Percentiles rank a stretch among this genome's conserved stretches.
phyloP scores from a whole-genome alignment of 2,113 vertebrate genomes.

The Zosterops borbonicus region DNA sequence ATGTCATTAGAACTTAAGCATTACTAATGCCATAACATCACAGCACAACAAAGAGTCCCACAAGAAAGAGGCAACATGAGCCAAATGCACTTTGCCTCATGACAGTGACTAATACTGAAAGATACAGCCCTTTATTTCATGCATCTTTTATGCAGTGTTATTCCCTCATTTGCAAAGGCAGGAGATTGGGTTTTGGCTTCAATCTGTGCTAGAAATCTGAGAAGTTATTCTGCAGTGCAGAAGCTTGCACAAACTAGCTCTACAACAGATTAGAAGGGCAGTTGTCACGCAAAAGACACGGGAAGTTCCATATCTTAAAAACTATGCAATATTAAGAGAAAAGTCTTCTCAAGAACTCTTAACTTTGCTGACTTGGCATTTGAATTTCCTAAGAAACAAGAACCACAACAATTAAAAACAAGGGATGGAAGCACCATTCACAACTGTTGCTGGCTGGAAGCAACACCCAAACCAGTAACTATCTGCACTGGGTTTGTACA shows the following conservation, averaged over 20 bases:
- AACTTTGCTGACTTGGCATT: not conserved
- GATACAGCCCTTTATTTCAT: not conserved
- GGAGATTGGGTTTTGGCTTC: not conserved
- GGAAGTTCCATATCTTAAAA: not conserved
- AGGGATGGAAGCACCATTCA: not conserved
- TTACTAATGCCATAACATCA: not conserved
- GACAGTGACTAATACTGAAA: not conserved
- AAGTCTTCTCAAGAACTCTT: not conserved
- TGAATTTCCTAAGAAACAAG: not conserved
- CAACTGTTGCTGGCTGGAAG: not conserved
- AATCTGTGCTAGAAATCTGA: not conserved
- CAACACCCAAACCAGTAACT: not conserved
- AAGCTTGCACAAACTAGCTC: not conserved
- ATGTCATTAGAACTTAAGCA: not conserved
- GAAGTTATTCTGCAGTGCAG: not conserved
- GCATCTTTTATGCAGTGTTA: not conserved
- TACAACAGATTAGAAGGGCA: not conserved
- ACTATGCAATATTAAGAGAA: not conserved
- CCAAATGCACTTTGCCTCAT: not conserved
- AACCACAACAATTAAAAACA: not conserved
- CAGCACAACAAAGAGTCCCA: not conserved
- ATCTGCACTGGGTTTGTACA: not conserved
- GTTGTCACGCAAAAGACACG: not conserved
- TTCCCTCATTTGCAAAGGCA: not conserved
- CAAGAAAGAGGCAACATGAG: not conserved